A percentile compares a stretch with the other conserved stretches of the same genome.
phyloP scores from a whole-genome alignment of 92 coral and sea anemone genomes.

The Zoanthus sansibaricus region DNA sequence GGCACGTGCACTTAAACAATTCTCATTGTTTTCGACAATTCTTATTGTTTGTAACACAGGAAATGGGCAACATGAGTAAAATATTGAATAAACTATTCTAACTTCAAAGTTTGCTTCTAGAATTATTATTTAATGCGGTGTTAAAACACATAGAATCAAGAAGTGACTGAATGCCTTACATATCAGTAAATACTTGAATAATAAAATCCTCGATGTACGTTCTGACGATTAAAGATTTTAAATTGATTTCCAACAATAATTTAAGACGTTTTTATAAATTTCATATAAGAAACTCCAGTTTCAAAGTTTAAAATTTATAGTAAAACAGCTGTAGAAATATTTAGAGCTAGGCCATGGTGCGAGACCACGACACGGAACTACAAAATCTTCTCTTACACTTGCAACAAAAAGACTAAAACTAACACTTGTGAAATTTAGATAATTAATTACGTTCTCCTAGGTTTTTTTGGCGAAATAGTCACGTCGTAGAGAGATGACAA shows the following conservation, averaged over 20 bases:
- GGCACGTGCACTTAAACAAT: conserved; percentile 39
- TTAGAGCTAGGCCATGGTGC: background rate
- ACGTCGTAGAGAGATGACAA: conserved; percentile 12
- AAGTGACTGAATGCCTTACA: too few species aligned
- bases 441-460: conserved; percentile 35
- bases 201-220: too few species aligned
- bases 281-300: background rate
- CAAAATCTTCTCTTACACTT: background rate
- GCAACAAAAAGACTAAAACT: conserved; percentile 17
- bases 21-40: background rate
- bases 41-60: too few species aligned
- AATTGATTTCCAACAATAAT: too few species aligned
- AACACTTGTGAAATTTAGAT: conserved; percentile 22
- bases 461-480: conserved; percentile 19
- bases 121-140: background rate
- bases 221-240: too few species aligned
- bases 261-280: background rate
- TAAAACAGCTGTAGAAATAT: background rate
- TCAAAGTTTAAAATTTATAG: too few species aligned
- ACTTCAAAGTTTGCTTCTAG: background rate
- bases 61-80: too few species aligned
- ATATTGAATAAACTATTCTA: too few species aligned
- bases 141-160: too few species aligned
- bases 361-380: background rate
- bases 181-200: too few species aligned